Percentiles rank a stretch among this genome's conserved stretches.
These are phyloP conservation scores for Lepidurus couesii DNA, from an alignment of 1,140 invertebrate species.

Conservation along the genomic window DNA sequence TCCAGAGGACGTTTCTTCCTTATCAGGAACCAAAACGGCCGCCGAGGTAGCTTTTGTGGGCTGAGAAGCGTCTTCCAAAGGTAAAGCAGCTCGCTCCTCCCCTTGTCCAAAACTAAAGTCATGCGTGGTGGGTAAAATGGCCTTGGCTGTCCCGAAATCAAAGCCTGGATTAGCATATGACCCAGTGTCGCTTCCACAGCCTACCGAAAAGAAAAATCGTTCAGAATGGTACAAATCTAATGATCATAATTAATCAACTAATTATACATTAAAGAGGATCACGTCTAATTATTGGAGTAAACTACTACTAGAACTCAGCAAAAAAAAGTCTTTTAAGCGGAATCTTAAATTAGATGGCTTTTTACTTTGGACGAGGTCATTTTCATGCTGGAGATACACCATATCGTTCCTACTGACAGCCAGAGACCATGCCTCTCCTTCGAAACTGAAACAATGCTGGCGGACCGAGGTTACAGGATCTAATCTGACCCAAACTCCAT, in stretches of 20 bases:
- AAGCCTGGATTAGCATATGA: neutral
- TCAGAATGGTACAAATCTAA: neutral
- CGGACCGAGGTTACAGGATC: slow-evolving; percentile 53
- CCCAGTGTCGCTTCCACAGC: neutral
- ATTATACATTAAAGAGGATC: too few species aligned
- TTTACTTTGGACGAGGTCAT: slow-evolving; percentile 45
- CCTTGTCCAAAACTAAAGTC: neutral
- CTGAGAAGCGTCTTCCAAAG: neutral
- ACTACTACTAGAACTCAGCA: too few species aligned
- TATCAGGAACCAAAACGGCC: neutral
- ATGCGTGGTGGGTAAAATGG: neutral
- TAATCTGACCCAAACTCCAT: slow-evolving; percentile 64
- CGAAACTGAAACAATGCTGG: slow-evolving; percentile 62
- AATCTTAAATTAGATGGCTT: slow-evolving; percentile 10
- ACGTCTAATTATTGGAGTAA: too few species aligned
- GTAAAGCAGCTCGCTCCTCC: neutral
- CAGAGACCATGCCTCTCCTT: slow-evolving; percentile 69
- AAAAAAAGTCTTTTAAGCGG: too few species aligned
- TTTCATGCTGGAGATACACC: slow-evolving; percentile 61
- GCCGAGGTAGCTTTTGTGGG: neutral
- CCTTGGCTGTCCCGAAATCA: neutral
- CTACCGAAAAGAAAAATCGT: neutral
- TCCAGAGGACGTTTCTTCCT: neutral
- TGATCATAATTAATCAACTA: too few species aligned
- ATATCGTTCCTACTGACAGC: slow-evolving; percentile 60